A percentile compares a stretch with the other conserved stretches of the same genome.
Evolutionary conservation across 2,888 invertebrate genomes (phyloP).

Genomic region (Litoditis marina): DNA sequence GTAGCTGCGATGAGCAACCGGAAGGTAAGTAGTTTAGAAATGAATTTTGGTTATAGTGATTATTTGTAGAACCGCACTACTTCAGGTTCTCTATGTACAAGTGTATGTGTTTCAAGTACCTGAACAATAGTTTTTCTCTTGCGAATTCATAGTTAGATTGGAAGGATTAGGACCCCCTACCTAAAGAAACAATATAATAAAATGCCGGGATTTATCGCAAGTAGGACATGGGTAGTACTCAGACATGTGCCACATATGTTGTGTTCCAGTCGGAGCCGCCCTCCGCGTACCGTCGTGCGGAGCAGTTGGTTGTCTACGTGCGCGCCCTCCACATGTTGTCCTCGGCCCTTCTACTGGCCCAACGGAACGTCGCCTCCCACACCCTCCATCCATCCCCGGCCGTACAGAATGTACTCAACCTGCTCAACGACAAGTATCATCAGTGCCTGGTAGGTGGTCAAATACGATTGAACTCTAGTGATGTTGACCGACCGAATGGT

Average conservation of each 20-base stretch:
- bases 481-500: no score
- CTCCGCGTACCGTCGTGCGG: slow-evolving; percentile 68
- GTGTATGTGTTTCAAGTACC: no score
- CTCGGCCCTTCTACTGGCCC: slow-evolving; percentile 76
- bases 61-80: no score
- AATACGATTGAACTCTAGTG: no score
- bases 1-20: slow-evolving; percentile 30
- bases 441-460: slow-evolving; percentile 78
- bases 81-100: no score
- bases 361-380: slow-evolving; percentile 55
- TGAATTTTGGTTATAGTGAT: no score
- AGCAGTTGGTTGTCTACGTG: slow-evolving; percentile 82
- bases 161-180: not conserved
- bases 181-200: not conserved
- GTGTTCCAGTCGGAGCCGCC: slow-evolving; percentile 14
- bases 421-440: slow-evolving; percentile 87
- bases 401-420: slow-evolving; percentile 76
- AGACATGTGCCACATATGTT: not conserved
- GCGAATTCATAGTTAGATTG: no score
- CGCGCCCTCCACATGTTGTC: slow-evolving; percentile 88
- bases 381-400: slow-evolving; percentile 84
- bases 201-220: no score
- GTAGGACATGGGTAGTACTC: no score
- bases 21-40: slow-evolving; percentile 8
- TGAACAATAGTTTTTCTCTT: no score